Conservation (phyloP, 2,888 invertebrate genomes). For the Ypsolopha scabrella region DNA sequence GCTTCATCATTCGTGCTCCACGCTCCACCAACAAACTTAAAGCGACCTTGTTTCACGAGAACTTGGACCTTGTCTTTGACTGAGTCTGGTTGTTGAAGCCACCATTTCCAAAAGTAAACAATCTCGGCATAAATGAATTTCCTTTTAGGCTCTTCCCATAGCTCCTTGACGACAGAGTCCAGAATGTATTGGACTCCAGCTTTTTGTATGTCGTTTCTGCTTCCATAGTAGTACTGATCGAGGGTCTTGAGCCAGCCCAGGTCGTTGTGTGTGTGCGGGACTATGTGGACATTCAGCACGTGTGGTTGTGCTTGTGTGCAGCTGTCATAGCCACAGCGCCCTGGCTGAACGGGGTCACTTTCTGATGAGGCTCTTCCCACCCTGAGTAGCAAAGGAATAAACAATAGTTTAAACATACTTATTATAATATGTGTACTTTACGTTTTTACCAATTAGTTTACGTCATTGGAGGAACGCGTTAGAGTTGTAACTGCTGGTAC, state of each 20-base stretch:
- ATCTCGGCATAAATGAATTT: constrained; percentile 93
- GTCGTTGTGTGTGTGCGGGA: constrained; percentile 93
- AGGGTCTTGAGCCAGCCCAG: constrained; percentile 96
- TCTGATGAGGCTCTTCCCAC: too few relatives aligned
- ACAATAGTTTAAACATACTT: too few relatives aligned
- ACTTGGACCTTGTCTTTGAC: constrained; percentile 70
- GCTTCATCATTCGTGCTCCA: constrained; percentile 72
- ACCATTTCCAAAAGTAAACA: constrained; percentile 89
- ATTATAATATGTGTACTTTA: too few relatives aligned
- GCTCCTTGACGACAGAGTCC: constrained; percentile 83
- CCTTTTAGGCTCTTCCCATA: constrained; percentile 29
- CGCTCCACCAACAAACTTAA: constrained; percentile 83
- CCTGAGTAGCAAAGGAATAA: too few relatives aligned
- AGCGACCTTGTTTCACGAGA: constrained; percentile 77
- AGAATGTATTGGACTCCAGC: constrained; percentile 73
- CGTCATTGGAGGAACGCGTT: too few relatives aligned
- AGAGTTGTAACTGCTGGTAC: too few relatives aligned
- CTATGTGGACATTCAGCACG: constrained; percentile 84
- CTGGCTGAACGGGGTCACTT: too few relatives aligned
- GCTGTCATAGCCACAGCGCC: constrained; percentile 46
- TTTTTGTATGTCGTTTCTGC: neutral
- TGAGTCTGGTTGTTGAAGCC: constrained; percentile 75
- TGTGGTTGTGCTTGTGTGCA: constrained; percentile 72
- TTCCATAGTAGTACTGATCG: constrained; percentile 70
- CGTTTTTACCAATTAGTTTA: too few relatives aligned